These are phyloP conservation scores for Mellivora capensis DNA, from an alignment of 2,113 vertebrate genomes.

Conservation along the genomic window DNA sequence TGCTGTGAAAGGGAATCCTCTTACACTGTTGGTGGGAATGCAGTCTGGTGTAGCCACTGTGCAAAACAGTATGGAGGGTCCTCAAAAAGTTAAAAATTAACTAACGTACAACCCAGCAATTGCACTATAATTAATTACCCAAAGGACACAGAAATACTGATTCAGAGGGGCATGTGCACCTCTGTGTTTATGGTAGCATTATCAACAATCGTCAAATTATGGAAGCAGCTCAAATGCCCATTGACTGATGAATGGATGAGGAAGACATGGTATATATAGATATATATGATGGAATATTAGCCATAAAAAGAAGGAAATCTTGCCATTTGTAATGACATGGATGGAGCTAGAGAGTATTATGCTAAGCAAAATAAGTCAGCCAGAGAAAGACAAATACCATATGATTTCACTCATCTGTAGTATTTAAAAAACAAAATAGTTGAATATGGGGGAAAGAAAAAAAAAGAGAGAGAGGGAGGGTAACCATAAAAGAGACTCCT, in stretches of 20 bases:
- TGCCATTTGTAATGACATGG: background rate
- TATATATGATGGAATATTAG: background rate
- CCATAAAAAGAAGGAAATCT: background rate
- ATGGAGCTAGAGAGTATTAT: background rate
- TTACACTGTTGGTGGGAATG: background rate
- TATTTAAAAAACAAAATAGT: background rate
- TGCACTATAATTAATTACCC: background rate
- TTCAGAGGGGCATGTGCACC: background rate
- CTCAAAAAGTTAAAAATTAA: background rate
- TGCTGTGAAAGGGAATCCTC: background rate
- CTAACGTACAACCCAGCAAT: background rate
- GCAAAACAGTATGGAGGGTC: background rate
- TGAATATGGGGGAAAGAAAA: background rate
- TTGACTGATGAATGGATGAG: background rate
- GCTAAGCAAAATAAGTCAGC: background rate
- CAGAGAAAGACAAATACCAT: background rate
- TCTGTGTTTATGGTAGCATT: background rate
- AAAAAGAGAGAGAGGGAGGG: background rate
- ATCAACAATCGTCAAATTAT: background rate
- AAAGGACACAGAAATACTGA: background rate
- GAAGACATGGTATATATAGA: background rate
- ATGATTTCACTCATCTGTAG: background rate
- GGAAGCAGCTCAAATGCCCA: background rate
- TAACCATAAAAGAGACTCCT: background rate
- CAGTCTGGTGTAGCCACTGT: background rate